Conservation (phyloP, 2,113 vertebrate genomes). For the Pavo muticus region DNA sequence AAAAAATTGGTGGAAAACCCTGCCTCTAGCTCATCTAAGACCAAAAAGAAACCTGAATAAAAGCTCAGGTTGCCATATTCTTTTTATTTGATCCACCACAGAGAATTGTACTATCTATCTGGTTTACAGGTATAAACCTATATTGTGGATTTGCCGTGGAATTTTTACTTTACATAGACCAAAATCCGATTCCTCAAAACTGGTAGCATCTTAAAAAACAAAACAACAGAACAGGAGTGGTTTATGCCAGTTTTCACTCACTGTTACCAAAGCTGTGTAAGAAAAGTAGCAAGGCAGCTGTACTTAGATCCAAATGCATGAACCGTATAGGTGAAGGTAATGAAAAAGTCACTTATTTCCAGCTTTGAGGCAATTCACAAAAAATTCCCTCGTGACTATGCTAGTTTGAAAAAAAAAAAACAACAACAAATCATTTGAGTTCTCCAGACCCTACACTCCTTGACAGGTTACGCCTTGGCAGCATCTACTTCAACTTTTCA, state of each 20-base stretch:
- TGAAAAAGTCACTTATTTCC: neutral
- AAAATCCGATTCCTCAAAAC: neutral
- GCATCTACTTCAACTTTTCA: neutral
- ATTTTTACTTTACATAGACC: neutral
- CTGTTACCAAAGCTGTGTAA: neutral
- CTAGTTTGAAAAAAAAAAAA: neutral
- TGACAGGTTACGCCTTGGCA: neutral
- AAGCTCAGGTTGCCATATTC: neutral
- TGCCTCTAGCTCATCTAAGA: neutral
- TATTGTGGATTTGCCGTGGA: neutral
- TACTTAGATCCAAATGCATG: neutral
- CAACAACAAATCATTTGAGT: neutral
- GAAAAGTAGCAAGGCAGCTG: neutral
- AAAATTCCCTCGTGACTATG: neutral
- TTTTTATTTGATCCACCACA: neutral
- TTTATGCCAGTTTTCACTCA: neutral
- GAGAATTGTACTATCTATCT: neutral
- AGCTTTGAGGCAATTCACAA: neutral
- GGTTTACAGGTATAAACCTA: neutral
- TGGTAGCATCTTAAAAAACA: neutral
- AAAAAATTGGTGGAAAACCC: neutral
- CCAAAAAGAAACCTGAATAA: neutral
- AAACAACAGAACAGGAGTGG: neutral
- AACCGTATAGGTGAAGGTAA: neutral
- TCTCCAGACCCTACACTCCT: neutral